Evolutionary conservation across 2,888 invertebrate species (phyloP), one percentile per base, ranked within the genome.

Genomic region (Tipula confusa): DNA sequence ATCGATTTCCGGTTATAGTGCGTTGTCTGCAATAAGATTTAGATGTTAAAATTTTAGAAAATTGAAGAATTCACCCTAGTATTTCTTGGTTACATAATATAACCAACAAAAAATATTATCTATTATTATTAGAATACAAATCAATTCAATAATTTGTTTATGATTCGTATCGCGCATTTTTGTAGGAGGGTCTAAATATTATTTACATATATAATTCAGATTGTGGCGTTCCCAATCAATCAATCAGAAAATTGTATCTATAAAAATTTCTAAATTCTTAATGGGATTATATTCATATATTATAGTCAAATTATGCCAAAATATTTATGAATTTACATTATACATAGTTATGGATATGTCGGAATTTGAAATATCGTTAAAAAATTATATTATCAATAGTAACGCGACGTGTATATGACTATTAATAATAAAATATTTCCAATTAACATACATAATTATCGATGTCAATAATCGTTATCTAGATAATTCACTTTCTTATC

Each of bases 101-200:
- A 36, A n/a, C n/a, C 11, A 43, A 43, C 43, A n/a, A 43, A 36
- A n/a, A 9, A 36, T 36, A 9, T 36, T 15, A n/a, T n/a, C n/a
- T n/a, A n/a, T n/a, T n/a, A n/a, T n/a, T 31, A 31, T 7, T 31
- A 3, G 38, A 7, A 15, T 64, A 64, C 24, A 64, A 64, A 24
- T 64, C 64, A 64, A 64, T 24, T 64, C 64, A 24, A 64, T 64
- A 64, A 64, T 64, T 64, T 64, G 64, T 64, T 64, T 64, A 64
- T 64, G 64, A 64, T 24, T 64, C 24, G 64, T 64, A 64, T 64
- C 64, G 64, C 64, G 64, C 24, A 11, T 64, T 18, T 33, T 64
- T 64, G 64, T 64, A 13, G 64, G 64, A 18, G 18, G 24, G 64
- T 18, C 64, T 24, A 64, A 64, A 64, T n/a, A 43, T 36, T 36